Evolutionary conservation across 2,797 vertebrate genomes (phyloP).

Genomic region (Petrocephalus sullivani): DNA sequence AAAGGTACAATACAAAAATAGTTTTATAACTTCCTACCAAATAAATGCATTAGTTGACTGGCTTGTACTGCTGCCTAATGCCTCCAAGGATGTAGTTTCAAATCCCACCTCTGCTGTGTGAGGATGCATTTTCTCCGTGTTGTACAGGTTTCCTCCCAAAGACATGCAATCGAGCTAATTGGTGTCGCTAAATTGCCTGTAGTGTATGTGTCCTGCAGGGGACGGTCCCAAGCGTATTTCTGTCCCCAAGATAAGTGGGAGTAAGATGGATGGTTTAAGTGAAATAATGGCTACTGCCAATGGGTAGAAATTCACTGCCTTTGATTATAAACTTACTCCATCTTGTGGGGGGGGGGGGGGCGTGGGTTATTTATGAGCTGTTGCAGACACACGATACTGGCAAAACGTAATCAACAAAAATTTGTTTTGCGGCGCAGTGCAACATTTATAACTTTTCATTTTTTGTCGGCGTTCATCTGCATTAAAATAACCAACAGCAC

Average conservation of each 20-base stretch:
- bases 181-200: not conserved
- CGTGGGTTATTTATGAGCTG: not conserved
- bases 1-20: not conserved
- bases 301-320: not conserved
- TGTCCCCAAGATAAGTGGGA: not conserved
- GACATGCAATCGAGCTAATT: not conserved
- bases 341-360: not conserved
- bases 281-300: not conserved
- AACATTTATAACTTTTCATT: not conserved
- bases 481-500: not conserved
- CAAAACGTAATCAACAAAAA: not conserved
- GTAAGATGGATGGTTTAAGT: not conserved
- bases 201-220: not conserved
- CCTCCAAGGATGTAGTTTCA: not conserved
- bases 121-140: not conserved
- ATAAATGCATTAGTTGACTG: not conserved
- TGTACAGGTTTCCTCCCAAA: not conserved
- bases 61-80: not conserved
- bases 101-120: not conserved
- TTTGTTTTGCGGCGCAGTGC: not conserved
- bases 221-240: not conserved
- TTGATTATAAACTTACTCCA: not conserved
- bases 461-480: not conserved
- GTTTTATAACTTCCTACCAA: not conserved
- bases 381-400: not conserved